Conservation (phyloP, 2,797 vertebrate genomes). For the Leucoraja ocellata region DNA sequence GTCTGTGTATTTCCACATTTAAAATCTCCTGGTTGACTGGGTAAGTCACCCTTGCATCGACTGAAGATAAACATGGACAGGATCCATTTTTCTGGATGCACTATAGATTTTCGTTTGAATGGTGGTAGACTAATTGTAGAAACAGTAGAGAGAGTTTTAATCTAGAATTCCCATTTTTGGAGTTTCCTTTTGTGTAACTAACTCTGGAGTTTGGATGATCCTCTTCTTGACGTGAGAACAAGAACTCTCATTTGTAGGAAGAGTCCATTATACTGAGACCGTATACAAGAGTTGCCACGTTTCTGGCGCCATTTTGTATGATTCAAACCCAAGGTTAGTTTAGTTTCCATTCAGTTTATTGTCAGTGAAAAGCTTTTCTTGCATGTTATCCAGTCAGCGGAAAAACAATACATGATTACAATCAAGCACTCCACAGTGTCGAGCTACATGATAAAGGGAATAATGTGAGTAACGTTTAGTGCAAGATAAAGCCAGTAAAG, state of each 20-base stretch:
- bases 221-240: background rate
- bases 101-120: background rate
- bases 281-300: no score
- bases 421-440: no score
- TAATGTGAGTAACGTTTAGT: no score
- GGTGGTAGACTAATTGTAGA: background rate
- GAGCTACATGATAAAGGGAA: no score
- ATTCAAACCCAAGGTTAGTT: no score
- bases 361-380: no score
- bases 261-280: no score
- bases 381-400: no score
- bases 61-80: background rate
- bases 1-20: background rate
- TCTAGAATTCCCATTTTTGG: background rate
- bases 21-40: background rate
- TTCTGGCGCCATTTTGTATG: no score
- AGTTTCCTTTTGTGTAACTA: background rate
- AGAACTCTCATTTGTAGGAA: background rate
- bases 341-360: no score
- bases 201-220: background rate
- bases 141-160: background rate
- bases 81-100: background rate
- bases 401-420: no score
- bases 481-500: no score
- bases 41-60: background rate